Base-by-base conservation (phyloP, 1,140 invertebrate species). In the Oncopeltus fasciatus region DNA sequence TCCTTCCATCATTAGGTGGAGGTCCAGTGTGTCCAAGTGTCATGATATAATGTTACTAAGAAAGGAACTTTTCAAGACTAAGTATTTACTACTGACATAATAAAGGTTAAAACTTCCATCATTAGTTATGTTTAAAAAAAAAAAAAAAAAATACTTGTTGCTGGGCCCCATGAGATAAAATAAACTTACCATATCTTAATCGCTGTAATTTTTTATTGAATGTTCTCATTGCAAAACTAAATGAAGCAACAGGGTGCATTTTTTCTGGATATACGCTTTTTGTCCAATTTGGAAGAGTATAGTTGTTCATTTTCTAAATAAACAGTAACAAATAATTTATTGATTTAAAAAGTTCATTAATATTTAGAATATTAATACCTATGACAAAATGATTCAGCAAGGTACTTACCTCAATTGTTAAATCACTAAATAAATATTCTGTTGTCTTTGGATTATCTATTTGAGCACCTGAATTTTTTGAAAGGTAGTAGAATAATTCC, bases 231-330 rank as follows among this genome's bases (percentile, higher is more conserved):
- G 69, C 71, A 64, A 82, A 84, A 71, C 78, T 80, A 57, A 82
- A 72, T 60, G 72, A 72, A 2, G 82, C 76, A 1, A 78, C 70
- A 33, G 72, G 68, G 61, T 73, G 71, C 66, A 83, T 65, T 67
- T 78, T 77, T 33, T 80, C 72, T 24, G 80, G 80, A 69, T 73
- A 83, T 2, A 82, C 74, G 21, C 66, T 68, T 59, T 78, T 71
- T 0, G 86, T 85, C 87, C 88, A 92, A 12, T 78, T 72, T 0
- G 88, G 88, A 46, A 91, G 72, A 14, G 81, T 81, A 62, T 81
- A 81, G 67, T 89, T 88, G 67, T 86, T 81, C 18, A 82, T 67
- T 60, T 71, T 70, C 80, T 81, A 61, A 20, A 71, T n/a, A n/a
- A n/a, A n/a, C n/a, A n/a, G n/a, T n/a, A n/a, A n/a, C n/a, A n/a